Evolutionary conservation across 2,888 invertebrate species (phyloP), one percentile per base, ranked within the genome.

Genomic region (Neuroscelio doddi): DNA sequence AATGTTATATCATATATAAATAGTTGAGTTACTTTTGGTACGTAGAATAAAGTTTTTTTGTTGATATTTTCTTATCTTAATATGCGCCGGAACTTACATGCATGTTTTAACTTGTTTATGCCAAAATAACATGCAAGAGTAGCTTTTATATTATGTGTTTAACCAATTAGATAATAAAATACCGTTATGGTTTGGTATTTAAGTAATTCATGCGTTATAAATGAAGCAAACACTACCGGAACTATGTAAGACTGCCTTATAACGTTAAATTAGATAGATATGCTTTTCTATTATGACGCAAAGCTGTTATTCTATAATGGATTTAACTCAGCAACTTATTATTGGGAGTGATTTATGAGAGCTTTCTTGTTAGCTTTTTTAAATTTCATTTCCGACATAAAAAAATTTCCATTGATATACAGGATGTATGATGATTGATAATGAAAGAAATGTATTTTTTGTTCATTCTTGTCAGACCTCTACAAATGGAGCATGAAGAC

Each of bases 101-200:
- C 56, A 45, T 41, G 45, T 32, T 56, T 57, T 29, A 27, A 46
- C 16, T 9, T 30, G 42, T 24, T 56, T 47, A 52, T 10, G 51
- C 26, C 15, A 29, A 63, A 51, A 36, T 41, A 47, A 42, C 52
- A 63, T 34, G 57, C 57, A 42, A 57, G 29, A 50, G 16, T 14
- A 30, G 10, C 21, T 63, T 57, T 56, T 52, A 15, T 24, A 12
- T 10, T 17, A 39, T 36, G 15, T 56, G 39, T 50, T 62, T 45
- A 50, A 38, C 26, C 46, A 51, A 55, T 62, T 55, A 55, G 46
- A 61, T 53, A 36, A 49, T 45, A 38, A 44, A 16, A 30, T 1
- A 14, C n/a, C 16, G 38, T 38, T 17, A 38, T 38, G 38, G 16
- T 26, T 41, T 12, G 16, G n/a, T 12, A 41, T 24, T 3, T 4